A percentile compares a stretch with the other conserved stretches of the same genome.
phyloP scores from a whole-genome alignment of 2,113 vertebrate species.

The Mastomys natalensis region DNA sequence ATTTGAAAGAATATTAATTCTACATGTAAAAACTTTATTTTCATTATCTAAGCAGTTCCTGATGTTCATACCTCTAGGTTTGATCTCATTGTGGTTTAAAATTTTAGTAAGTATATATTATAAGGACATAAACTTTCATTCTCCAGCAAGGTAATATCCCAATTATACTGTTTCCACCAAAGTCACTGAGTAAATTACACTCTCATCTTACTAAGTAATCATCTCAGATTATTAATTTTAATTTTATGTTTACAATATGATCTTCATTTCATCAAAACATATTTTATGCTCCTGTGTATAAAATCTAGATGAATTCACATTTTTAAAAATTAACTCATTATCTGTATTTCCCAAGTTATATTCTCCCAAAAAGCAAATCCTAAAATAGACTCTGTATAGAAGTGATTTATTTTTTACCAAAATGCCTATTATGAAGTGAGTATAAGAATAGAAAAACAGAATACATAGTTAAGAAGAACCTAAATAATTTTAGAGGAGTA shows the following conservation, averaged over 20 bases:
- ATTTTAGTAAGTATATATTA: not conserved
- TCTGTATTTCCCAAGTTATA: too few species aligned
- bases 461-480: too few species aligned
- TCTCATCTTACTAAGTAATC: not conserved
- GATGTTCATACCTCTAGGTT: not conserved
- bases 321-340: too few species aligned
- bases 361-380: too few species aligned
- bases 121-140: not conserved
- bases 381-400: too few species aligned
- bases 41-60: not conserved
- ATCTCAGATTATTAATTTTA: not conserved
- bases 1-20: not conserved
- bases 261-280: not conserved
- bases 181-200: not conserved
- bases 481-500: too few species aligned
- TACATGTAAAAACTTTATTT: not conserved
- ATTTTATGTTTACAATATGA: not conserved
- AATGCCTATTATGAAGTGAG: too few species aligned
- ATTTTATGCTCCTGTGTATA: not conserved
- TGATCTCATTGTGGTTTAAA: not conserved
- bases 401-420: too few species aligned
- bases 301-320: not conserved
- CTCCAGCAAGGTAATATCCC: not conserved
- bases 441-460: too few species aligned
- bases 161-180: not conserved